These are phyloP conservation scores for Lagenorhynchus albirostris DNA, from an alignment of 2,113 vertebrate genomes.

Conservation along the genomic window DNA sequence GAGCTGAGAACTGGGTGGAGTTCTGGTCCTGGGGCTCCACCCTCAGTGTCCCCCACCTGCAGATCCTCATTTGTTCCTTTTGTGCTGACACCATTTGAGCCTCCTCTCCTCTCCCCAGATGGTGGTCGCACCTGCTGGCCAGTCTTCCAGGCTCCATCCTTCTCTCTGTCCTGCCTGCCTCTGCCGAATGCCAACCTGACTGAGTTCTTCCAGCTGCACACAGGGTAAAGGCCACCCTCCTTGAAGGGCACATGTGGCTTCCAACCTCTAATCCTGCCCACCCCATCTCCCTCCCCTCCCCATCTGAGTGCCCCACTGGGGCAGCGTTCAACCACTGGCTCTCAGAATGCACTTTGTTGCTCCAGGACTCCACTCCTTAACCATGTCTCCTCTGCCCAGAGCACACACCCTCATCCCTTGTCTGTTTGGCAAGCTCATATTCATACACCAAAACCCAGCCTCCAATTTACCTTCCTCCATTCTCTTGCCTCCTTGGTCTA, in stretches of 20 bases:
- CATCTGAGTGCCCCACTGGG: fast-evolving
- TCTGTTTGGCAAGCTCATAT: neutral
- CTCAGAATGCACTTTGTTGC: neutral
- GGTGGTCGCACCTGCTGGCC: neutral
- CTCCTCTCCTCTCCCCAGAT: neutral
- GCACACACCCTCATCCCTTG: neutral
- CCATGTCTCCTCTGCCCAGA: neutral
- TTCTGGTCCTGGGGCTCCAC: neutral
- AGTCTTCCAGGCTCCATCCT: neutral
- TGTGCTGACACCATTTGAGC: neutral
- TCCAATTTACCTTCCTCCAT: neutral
- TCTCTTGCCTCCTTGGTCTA: neutral
- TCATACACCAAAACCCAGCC: neutral
- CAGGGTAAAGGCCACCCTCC: neutral
- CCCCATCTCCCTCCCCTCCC: neutral
- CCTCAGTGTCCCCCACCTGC: fast-evolving
- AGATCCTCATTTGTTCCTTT: fast-evolving
- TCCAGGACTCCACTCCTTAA: neutral
- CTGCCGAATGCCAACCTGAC: neutral
- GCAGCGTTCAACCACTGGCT: fast-evolving
- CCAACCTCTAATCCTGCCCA: fast-evolving
- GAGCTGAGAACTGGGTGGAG: neutral
- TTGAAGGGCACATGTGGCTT: neutral
- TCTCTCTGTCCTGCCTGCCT: neutral
- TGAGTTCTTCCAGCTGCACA: neutral